Evolutionary conservation across 2,113 vertebrate genomes (phyloP).

Genomic region (Coryphaenoides rupestris): DNA sequence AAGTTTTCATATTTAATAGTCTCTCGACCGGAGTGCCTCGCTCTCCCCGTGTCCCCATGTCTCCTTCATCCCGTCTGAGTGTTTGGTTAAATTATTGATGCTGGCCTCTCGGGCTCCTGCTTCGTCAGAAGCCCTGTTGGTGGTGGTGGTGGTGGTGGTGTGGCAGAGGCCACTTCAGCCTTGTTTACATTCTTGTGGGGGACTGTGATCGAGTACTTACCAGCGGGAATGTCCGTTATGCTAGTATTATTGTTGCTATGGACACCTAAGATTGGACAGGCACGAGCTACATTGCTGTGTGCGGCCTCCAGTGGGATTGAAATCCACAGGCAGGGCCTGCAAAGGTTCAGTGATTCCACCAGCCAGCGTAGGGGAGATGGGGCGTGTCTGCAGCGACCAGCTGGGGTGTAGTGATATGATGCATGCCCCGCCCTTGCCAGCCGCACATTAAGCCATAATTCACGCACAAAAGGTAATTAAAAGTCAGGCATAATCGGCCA

Average conservation of each 20-base stretch:
- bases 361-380: conserved; percentile 27
- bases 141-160: too few relatives aligned
- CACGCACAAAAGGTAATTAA: not conserved
- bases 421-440: conserved; percentile 22
- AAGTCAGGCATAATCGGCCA: too few relatives aligned
- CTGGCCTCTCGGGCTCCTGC: conserved; percentile 43
- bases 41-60: conserved; percentile 32
- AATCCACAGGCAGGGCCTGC: conserved; percentile 28
- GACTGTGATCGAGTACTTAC: conserved; percentile 53
- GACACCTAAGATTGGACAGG: conserved; percentile 18
- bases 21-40: conserved; percentile 48
- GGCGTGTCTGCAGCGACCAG: conserved; percentile 23
- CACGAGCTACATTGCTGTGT: not conserved
- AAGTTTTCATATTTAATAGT: conserved; percentile 71
- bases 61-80: conserved; percentile 62
- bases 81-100: conserved; percentile 70
- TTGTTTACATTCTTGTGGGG: conserved; percentile 57
- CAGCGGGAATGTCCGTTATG: conserved; percentile 25
- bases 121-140: conserved; percentile 39
- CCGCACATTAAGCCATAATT: conserved; percentile 3
- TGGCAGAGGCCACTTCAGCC: conserved; percentile 31
- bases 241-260: conserved; percentile 30
- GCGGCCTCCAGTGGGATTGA: conserved; percentile 23
- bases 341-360: conserved; percentile 45
- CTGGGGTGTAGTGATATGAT: conserved; percentile 46